Percentiles rank a stretch among this genome's conserved stretches.
These are phyloP conservation scores for Gnathonemus echidnorhynchus DNA, from an alignment of 2,113 vertebrate genomes.

Conservation along the genomic window DNA sequence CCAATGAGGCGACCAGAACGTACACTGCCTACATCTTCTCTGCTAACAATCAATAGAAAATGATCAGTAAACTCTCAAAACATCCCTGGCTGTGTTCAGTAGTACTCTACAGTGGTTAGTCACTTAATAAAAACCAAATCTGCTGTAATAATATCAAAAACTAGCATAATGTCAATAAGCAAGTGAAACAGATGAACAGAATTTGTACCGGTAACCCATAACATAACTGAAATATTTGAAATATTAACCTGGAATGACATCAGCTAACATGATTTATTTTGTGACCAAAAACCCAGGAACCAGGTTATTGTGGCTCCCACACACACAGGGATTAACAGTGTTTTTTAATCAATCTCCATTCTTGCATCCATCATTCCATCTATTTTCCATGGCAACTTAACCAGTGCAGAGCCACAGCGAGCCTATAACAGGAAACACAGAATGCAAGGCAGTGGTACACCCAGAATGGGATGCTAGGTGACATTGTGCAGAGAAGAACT, in stretches of 20 bases:
- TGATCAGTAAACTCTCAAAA: background rate
- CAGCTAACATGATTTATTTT: background rate
- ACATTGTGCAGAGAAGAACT: background rate
- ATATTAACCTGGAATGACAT: background rate
- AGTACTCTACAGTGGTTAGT: background rate
- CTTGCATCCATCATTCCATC: background rate
- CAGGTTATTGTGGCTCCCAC: background rate
- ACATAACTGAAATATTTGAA: background rate
- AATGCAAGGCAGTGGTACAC: background rate
- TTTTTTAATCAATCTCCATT: background rate
- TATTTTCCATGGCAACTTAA: background rate
- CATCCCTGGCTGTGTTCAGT: background rate
- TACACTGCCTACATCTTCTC: background rate
- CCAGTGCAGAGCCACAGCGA: background rate
- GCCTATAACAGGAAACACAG: background rate
- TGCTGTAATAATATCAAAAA: background rate
- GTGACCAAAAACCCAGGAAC: background rate
- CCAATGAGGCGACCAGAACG: background rate
- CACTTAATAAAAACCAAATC: background rate
- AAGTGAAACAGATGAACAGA: background rate
- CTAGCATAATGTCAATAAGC: background rate
- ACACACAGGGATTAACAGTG: background rate
- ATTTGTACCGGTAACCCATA: background rate
- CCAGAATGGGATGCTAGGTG: background rate
- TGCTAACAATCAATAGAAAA: background rate